Percentiles rank a stretch among this genome's conserved stretches.
Conservation (phyloP, 1,140 invertebrate genomes). For the Coptotermes formosanus region DNA sequence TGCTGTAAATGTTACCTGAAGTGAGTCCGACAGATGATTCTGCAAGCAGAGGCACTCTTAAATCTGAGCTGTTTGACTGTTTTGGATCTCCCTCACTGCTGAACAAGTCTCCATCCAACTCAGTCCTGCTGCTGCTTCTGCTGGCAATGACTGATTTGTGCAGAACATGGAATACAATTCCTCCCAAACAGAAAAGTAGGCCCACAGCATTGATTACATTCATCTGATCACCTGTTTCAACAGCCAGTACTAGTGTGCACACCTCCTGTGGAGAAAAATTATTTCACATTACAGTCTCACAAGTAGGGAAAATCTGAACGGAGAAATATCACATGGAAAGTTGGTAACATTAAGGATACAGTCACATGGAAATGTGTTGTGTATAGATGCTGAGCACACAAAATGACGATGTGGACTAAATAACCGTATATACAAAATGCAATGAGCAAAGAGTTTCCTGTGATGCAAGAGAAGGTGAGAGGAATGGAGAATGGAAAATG, state of each 20-base stretch:
- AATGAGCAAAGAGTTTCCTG: no score
- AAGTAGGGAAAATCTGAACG: no score
- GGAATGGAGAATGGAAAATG: no score
- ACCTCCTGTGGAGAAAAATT: constrained; percentile 72
- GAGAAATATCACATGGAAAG: no score
- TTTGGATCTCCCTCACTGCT: background rate
- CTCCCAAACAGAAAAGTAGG: constrained; percentile 81
- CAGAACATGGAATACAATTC: constrained; percentile 83
- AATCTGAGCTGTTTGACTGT: constrained; percentile 1
- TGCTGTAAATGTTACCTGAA: background rate
- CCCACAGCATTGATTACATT: constrained; percentile 82
- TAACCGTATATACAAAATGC: background rate
- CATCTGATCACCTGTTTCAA: constrained; percentile 82
- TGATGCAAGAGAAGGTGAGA: no score
- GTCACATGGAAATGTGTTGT: no score
- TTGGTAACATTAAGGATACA: no score
- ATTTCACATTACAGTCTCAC: no score
- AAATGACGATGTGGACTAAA: no score
- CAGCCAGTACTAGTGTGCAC: constrained; percentile 81
- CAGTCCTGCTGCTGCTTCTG: background rate
- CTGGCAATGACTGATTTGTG: constrained; percentile 57
- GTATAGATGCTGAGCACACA: no score
- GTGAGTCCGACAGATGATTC: background rate
- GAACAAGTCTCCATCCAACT: background rate
- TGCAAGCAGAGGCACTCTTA: constrained; percentile 18